Conservation (phyloP, 2,888 invertebrate genomes). For the Lepeophtheirus nordmannii region DNA sequence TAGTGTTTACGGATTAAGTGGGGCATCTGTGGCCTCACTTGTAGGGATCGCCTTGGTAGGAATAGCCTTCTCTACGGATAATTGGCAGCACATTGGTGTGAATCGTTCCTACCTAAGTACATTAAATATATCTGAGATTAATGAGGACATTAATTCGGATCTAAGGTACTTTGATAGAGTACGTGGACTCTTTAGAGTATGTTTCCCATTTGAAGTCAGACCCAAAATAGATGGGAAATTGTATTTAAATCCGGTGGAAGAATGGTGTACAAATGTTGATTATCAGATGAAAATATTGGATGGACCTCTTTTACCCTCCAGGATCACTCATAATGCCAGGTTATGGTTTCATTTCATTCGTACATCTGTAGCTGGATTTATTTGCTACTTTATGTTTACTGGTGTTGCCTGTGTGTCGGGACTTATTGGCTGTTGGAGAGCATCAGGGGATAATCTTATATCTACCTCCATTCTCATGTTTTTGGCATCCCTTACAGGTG, state of each 20-base stretch:
- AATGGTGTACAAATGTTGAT: slow-evolving; percentile 17
- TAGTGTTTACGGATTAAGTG: slow-evolving; percentile 48
- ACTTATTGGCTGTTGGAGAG: slow-evolving; percentile 11
- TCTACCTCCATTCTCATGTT: slow-evolving; percentile 14
- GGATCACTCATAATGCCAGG: slow-evolving; percentile 8
- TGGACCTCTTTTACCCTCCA: background rate
- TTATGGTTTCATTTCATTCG: slow-evolving; percentile 11
- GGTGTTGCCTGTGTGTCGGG: slow-evolving; percentile 13
- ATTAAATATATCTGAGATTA: background rate
- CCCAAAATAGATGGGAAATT: background rate
- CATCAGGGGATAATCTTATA: slow-evolving; percentile 9
- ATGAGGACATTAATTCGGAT: background rate
- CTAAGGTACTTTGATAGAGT: slow-evolving; percentile 20
- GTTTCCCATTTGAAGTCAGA: background rate
- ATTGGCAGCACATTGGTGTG: slow-evolving; percentile 88
- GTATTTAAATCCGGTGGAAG: slow-evolving; percentile 15
- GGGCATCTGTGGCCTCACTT: slow-evolving; percentile 88
- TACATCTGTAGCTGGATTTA: slow-evolving; percentile 9
- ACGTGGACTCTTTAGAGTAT: slow-evolving; percentile 8
- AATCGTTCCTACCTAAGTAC: slow-evolving; percentile 45
- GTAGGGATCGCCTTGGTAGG: slow-evolving; percentile 80
- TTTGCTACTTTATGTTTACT: slow-evolving; percentile 11
- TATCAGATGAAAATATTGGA: slow-evolving; percentile 14
- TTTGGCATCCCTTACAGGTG: slow-evolving; percentile 1
- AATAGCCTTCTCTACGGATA: slow-evolving; percentile 88